phyloP scores from a whole-genome alignment of 2,113 vertebrate genomes.

The Furnarius figulus region DNA sequence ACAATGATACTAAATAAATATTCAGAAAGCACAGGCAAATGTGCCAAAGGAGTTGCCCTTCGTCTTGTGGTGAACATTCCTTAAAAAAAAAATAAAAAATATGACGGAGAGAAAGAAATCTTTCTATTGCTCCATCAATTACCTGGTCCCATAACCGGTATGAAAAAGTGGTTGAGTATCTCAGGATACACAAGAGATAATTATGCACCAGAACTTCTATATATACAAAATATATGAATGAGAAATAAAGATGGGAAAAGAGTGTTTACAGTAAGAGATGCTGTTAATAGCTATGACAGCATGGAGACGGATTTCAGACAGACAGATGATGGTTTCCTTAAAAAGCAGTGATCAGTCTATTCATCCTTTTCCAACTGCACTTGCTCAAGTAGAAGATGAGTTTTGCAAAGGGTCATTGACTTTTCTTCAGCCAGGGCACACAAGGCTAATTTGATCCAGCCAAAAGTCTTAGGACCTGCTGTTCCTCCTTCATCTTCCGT shows the following conservation, averaged over 20 bases:
- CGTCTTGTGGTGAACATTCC: conserved; percentile 1
- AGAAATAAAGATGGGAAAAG: conserved; percentile 32
- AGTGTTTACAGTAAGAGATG: conserved; percentile 22
- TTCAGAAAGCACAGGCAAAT: background rate
- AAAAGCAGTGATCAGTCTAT: background rate
- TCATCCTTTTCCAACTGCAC: background rate
- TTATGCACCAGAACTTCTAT: background rate
- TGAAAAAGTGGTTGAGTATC: background rate
- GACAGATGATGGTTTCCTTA: conserved; percentile 35
- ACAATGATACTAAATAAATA: conserved; percentile 46
- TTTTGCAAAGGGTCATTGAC: background rate
- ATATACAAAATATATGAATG: background rate
- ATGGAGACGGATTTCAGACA: conserved; percentile 28
- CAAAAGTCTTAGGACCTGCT: background rate
- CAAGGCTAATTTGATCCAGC: background rate
- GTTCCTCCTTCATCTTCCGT: background rate
- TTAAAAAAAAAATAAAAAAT: background rate
- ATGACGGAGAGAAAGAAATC: background rate
- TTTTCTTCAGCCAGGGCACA: background rate
- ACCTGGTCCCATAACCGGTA: background rate
- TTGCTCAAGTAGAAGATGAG: conserved; percentile 19
- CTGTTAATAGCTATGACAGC: conserved; percentile 38
- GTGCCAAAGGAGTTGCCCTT: conserved; percentile 3
- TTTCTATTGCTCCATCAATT: background rate
- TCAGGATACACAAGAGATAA: background rate